These are phyloP conservation scores for Hirtodrosophila alboralis DNA, from an alignment of 2,888 invertebrate species.

Conservation along the genomic window DNA sequence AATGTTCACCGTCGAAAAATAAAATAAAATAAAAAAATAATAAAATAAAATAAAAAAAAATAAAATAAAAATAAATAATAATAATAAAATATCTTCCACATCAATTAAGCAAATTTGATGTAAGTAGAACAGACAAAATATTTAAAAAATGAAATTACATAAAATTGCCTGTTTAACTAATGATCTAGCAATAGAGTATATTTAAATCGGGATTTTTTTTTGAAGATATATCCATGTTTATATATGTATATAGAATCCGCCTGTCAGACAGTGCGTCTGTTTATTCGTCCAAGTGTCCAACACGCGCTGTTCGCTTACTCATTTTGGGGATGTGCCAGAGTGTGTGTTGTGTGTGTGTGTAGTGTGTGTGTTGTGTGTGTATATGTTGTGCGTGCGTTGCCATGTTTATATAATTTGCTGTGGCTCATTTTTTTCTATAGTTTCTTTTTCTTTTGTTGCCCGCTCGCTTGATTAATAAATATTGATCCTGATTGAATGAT, in stretches of 20 bases:
- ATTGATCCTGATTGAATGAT: conserved; percentile 81
- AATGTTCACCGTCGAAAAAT: too few relatives aligned
- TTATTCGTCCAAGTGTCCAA: conserved; percentile 44
- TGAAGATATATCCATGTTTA: conserved; percentile 3
- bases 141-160: too few relatives aligned
- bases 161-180: too few relatives aligned
- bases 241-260: conserved; percentile 13
- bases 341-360: conserved; percentile 12
- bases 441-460: conserved; percentile 23
- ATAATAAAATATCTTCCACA: too few relatives aligned
- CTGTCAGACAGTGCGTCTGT: conserved; percentile 64
- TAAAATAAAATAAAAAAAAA: too few relatives aligned
- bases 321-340: conserved; percentile 17
- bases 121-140: too few relatives aligned
- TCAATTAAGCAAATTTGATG: too few relatives aligned
- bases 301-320: conserved; percentile 67
- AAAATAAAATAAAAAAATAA: too few relatives aligned
- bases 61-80: too few relatives aligned
- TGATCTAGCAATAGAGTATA: too few relatives aligned
- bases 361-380: conserved; percentile 26
- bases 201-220: too few relatives aligned
- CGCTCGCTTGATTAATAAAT: conserved; percentile 72
- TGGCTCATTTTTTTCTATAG: conserved; percentile 14
- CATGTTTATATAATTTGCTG: conserved; percentile 43
- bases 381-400: conserved; percentile 31